phyloP scores from a whole-genome alignment of 2,113 vertebrate genomes.

The Catharus bicknelli region DNA sequence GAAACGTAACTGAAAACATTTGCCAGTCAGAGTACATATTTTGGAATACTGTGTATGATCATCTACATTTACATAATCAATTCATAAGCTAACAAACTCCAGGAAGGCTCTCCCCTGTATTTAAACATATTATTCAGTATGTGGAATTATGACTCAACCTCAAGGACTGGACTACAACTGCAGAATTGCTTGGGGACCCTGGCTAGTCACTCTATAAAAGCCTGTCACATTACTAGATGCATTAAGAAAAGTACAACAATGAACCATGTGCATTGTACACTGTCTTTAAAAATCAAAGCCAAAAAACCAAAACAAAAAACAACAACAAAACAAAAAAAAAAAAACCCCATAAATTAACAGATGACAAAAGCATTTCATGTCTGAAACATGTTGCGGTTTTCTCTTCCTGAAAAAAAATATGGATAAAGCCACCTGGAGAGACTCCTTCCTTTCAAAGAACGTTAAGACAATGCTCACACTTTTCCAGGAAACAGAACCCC shows the following conservation, averaged over 20 bases:
- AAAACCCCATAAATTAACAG: background rate
- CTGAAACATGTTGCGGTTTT: background rate
- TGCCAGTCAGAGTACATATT: background rate
- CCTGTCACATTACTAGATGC: background rate
- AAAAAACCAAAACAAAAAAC: background rate
- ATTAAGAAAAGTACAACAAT: background rate
- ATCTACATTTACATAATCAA: background rate
- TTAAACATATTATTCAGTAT: background rate
- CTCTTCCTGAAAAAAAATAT: background rate
- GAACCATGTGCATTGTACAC: background rate
- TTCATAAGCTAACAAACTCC: background rate
- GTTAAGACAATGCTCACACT: background rate
- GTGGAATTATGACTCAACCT: background rate
- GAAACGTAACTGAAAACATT: background rate
- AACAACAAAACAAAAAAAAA: background rate
- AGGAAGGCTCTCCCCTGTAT: background rate
- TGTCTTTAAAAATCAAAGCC: background rate
- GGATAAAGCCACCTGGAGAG: background rate
- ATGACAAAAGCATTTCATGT: background rate
- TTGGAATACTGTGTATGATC: background rate
- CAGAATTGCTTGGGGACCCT: background rate
- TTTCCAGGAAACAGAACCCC: background rate
- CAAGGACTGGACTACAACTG: background rate
- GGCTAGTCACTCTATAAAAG: background rate
- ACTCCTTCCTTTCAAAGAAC: background rate